Conservation (phyloP, 2,888 invertebrate genomes). For the Papilio demoleus region DNA sequence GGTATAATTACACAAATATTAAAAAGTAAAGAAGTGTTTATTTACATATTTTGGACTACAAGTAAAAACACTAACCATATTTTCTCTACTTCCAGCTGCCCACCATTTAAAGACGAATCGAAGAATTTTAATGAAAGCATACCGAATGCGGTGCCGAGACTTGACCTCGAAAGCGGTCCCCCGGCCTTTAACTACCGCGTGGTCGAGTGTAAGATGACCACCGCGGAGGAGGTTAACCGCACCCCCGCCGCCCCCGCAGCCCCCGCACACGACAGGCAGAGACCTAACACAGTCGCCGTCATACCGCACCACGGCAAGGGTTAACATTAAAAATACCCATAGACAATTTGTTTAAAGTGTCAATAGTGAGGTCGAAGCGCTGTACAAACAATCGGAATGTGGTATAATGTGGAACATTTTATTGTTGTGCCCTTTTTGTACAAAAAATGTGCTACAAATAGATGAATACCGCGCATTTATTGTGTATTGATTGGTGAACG, state of each 20-base stretch:
- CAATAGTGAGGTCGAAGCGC: slow-evolving; percentile 34
- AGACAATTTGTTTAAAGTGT: slow-evolving; percentile 44
- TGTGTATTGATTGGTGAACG: slow-evolving; percentile 6
- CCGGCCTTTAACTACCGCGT: slow-evolving; percentile 76
- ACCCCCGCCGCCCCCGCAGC: slow-evolving; percentile 48
- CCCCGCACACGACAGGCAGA: slow-evolving; percentile 53
- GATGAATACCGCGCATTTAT: slow-evolving; percentile 39
- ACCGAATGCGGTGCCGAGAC: slow-evolving; percentile 69
- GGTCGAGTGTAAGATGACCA: slow-evolving; percentile 78
- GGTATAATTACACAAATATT: slow-evolving; percentile 54
- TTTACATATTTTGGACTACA: not conserved
- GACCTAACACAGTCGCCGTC: slow-evolving; percentile 83
- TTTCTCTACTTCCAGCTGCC: slow-evolving; percentile 64
- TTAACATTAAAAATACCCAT: slow-evolving; percentile 51
- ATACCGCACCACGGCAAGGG: slow-evolving; percentile 84
- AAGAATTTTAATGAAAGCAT: slow-evolving; percentile 67
- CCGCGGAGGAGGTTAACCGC: slow-evolving; percentile 70
- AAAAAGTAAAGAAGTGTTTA: too few relatives aligned
- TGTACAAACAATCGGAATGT: slow-evolving; percentile 18
- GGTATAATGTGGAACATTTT: slow-evolving; percentile 19
- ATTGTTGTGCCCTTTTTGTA: slow-evolving; percentile 30
- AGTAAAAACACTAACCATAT: not conserved
- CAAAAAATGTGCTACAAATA: slow-evolving; percentile 31
- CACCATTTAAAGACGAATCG: slow-evolving; percentile 74
- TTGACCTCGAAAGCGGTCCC: slow-evolving; percentile 75